Percentiles rank a stretch among this genome's conserved stretches.
Conservation (phyloP, 1,140 invertebrate species). For the Drosophila sechellia region DNA sequence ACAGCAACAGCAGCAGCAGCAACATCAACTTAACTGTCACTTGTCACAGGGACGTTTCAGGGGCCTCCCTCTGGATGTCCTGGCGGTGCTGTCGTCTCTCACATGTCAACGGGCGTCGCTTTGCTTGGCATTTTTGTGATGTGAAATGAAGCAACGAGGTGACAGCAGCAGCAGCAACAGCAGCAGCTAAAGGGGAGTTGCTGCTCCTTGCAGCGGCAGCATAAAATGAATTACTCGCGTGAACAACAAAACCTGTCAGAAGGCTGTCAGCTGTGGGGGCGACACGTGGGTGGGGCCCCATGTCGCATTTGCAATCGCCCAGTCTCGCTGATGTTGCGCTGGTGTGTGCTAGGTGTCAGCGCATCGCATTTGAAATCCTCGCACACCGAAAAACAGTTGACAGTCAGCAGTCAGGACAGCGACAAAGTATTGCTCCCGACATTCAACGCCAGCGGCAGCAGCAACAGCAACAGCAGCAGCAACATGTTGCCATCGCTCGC, state of each 20-base stretch:
- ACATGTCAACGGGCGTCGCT: conserved; percentile 84
- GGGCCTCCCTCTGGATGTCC: conserved; percentile 59
- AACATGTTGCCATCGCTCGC: conserved; percentile 59
- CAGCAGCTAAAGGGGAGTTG: conserved; percentile 43
- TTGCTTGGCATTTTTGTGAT: conserved; percentile 83
- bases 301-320: conserved; percentile 53
- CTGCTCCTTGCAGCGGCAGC: conserved; percentile 58
- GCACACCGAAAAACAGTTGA: conserved; percentile 64
- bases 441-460: conserved; percentile 46
- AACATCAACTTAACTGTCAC: conserved; percentile 84
- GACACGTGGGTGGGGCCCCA: conserved; percentile 37
- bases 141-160: conserved; percentile 84
- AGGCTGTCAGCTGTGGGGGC: conserved; percentile 76
- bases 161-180: conserved; percentile 66
- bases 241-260: conserved; percentile 84
- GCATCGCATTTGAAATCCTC: conserved; percentile 74
- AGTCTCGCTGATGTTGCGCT: conserved; percentile 25
- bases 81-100: conserved; percentile 74
- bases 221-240: conserved; percentile 84
- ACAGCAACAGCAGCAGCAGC: conserved; percentile 28
- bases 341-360: conserved; percentile 65
- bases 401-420: conserved; percentile 68
- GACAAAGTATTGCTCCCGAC: conserved; percentile 59
- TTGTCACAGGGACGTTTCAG: conserved; percentile 78
- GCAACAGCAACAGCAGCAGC: conserved; percentile 35